phyloP scores from a whole-genome alignment of 2,113 vertebrate genomes.

The Numida meleagris region DNA sequence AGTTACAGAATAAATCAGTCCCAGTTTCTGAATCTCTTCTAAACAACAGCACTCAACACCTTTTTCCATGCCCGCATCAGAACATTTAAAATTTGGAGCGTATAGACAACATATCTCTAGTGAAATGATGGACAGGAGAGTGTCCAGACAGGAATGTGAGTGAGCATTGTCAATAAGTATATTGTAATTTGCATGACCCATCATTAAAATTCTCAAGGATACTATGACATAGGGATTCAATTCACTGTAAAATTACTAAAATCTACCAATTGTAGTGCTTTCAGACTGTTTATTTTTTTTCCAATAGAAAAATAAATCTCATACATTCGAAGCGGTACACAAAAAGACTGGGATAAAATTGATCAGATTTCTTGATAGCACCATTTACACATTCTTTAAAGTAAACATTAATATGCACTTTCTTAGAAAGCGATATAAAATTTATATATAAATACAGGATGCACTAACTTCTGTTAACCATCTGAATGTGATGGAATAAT shows the following conservation, averaged over 20 bases:
- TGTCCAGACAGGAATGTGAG: slow-evolving; percentile 62
- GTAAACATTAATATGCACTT: slow-evolving; percentile 92
- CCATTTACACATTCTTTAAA: slow-evolving; percentile 92
- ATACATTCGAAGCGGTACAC: slow-evolving; percentile 92
- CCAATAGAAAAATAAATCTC: slow-evolving; percentile 92
- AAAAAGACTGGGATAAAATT: slow-evolving; percentile 90
- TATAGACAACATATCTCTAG: slow-evolving; percentile 45
- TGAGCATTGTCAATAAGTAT: slow-evolving; percentile 62
- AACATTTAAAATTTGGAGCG: slow-evolving; percentile 61
- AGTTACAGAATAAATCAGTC: slow-evolving; percentile 65
- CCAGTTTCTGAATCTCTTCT: slow-evolving; percentile 51
- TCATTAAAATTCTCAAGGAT: slow-evolving; percentile 71
- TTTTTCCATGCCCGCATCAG: slow-evolving; percentile 59
- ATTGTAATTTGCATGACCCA: slow-evolving; percentile 75
- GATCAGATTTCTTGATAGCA: slow-evolving; percentile 90
- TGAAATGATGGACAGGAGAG: slow-evolving; percentile 63
- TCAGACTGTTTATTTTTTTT: slow-evolving; percentile 90
- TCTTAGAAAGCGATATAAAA: slow-evolving; percentile 92
- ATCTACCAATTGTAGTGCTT: slow-evolving; percentile 90
- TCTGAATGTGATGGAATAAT: slow-evolving; percentile 88
- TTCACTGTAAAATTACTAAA: slow-evolving; percentile 90
- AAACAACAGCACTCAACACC: slow-evolving; percentile 67
- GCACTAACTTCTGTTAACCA: slow-evolving; percentile 88
- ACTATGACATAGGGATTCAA: slow-evolving; percentile 79
- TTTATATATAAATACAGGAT: slow-evolving; percentile 82